Base-by-base conservation (phyloP, 2,797 vertebrate species). In the Austrolebias charrua region DNA sequence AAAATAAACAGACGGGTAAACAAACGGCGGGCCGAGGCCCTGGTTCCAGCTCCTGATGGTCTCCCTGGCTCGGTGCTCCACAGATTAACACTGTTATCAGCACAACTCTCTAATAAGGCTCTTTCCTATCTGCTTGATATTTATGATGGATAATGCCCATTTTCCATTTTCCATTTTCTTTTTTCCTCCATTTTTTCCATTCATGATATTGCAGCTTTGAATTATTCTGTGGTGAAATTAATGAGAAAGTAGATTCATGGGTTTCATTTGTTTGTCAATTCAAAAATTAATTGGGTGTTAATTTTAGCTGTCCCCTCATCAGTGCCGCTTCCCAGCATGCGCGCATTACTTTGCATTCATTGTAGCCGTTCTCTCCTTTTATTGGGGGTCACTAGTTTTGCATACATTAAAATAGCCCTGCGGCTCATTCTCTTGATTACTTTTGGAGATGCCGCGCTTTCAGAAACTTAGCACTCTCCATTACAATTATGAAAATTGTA, bases 251-350 rank as follows among this genome's bases (percentile, higher is more conserved):
- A 98, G 96, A 99, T 98, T 98, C 98, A 98, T 98, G 95, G 94
- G 93, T 98, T 98, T 98, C 95, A 98, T 98, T 98, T 98, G 97
- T 99, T 99, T 99, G 97, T 98, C 96, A 98, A 98, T 98, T 98
- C 88, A 75, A 92, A 98, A 98, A 98, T 98, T 97, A 99, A 98
- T 98, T 99, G 97, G 94, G 96, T 98, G 97, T 99, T 98, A 98
- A 98, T 99, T 98, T 98, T 95, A 95, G 94, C 95, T 91, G 92
- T 95, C 94, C 94, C 94, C 94, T 95, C 95, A 95, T 96, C 95
- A 95, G 94, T 92, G 90, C 92, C 82, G 93, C 93, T 94, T 92
- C 92, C 90, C 91, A 93, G 94, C 92, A 82, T 90, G 90, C 89
- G 83, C 84, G 93, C 93, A 93, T 94, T 95, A 93, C 94, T 96